Percentiles rank a stretch among this genome's conserved stretches.
These are phyloP conservation scores for Aurelia sp. DNA, from an alignment of 30 jellyfish, hydroid and myxozoan species.

Conservation along the genomic window DNA sequence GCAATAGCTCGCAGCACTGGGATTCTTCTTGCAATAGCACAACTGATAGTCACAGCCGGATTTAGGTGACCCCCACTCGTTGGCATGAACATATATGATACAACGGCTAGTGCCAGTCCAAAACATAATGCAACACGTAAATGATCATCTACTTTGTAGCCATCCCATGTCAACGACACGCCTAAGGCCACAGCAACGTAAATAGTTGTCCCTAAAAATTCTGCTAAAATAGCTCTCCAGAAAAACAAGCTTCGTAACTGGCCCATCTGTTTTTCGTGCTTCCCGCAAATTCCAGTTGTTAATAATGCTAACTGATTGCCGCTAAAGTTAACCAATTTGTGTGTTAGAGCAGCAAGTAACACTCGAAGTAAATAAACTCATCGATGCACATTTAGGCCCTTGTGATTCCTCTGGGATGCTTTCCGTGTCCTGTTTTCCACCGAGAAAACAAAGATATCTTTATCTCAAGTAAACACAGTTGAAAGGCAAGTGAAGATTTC, in stretches of 20 bases:
- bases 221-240: conserved; percentile 86
- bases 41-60: conserved; percentile 73
- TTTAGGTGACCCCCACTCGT: conserved; percentile 74
- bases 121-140: conserved; percentile 55
- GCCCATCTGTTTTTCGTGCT: conserved; percentile 9
- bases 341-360: too few species aligned
- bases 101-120: conserved; percentile 69
- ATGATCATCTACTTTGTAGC: conserved; percentile 25
- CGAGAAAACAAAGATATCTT: too few species aligned
- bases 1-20: conserved; percentile 24
- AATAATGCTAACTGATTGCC: too few species aligned
- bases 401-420: too few species aligned
- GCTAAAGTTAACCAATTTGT: too few species aligned
- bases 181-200: conserved; percentile 37
- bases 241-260: conserved; percentile 31
- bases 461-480: too few species aligned
- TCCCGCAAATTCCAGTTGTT: too few species aligned
- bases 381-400: too few species aligned
- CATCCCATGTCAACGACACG: conserved; percentile 48
- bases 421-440: too few species aligned
- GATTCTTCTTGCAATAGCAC: conserved; percentile 55
- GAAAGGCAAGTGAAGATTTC: conserved; percentile 13
- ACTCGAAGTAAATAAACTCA: too few species aligned
- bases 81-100: conserved; percentile 55
- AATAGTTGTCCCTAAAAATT: conserved; percentile 61